phyloP scores from a whole-genome alignment of 2,888 invertebrate species.

The Drymonia ruficornis region DNA sequence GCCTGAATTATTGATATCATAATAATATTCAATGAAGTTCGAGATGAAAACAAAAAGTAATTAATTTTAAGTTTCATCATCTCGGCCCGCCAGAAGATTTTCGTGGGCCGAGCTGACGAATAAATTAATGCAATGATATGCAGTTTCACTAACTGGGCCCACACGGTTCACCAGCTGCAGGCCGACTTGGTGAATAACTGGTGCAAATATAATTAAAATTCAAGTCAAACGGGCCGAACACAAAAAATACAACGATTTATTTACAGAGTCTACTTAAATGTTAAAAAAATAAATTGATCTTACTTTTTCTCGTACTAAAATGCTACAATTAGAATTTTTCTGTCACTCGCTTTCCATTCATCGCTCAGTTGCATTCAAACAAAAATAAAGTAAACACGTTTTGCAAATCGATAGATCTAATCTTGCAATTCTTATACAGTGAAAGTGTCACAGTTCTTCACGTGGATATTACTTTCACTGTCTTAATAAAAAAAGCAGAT shows the following conservation, averaged over 20 bases:
- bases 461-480: constrained; percentile 62
- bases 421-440: constrained; percentile 38
- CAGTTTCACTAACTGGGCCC: too few species aligned
- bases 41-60: too few species aligned
- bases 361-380: constrained; percentile 3
- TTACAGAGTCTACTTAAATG: background rate
- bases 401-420: constrained; percentile 40
- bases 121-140: too few species aligned
- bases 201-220: background rate
- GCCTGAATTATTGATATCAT: background rate
- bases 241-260: constrained; percentile 3
- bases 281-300: background rate
- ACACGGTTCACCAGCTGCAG: too few species aligned
- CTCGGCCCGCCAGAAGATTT: too few species aligned
- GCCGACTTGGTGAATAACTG: too few species aligned
- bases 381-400: constrained; percentile 21
- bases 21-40: background rate
- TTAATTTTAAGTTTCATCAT: too few species aligned
- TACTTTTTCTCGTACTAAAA: constrained; percentile 4
- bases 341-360: background rate
- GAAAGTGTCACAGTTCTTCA: constrained; percentile 65
- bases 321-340: background rate
- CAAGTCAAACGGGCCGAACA: background rate
- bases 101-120: too few species aligned
- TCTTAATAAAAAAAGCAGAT: constrained; percentile 39